phyloP scores from a whole-genome alignment of 2,888 invertebrate genomes.

The Homarus gammarus region DNA sequence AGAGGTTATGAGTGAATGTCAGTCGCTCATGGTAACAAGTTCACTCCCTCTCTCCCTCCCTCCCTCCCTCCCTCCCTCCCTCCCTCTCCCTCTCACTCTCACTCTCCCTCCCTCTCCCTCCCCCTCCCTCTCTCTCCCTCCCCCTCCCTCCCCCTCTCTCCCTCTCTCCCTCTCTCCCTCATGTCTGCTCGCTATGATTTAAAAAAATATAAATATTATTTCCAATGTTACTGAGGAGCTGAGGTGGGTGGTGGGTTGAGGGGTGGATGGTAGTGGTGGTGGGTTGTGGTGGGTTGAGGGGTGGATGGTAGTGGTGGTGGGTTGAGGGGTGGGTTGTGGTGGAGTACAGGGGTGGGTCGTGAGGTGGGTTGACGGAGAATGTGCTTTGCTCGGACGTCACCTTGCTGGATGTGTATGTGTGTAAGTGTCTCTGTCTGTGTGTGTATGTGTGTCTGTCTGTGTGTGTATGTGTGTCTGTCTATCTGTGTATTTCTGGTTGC shows the following conservation, averaged over 20 bases:
- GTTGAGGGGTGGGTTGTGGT: background rate
- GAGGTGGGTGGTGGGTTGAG: background rate
- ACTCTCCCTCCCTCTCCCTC: background rate
- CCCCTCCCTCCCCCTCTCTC: background rate
- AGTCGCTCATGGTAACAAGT: too few species aligned
- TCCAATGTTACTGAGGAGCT: background rate
- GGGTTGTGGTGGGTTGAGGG: background rate
- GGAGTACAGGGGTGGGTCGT: background rate
- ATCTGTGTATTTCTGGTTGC: too few species aligned
- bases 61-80: background rate
- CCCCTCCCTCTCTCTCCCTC: background rate
- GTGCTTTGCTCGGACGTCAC: too few species aligned
- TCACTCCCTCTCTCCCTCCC: slow-evolving; percentile 4
- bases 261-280: background rate
- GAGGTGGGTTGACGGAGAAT: background rate
- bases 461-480: too few species aligned
- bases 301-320: background rate
- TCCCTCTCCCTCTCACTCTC: background rate
- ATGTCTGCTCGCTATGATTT: background rate
- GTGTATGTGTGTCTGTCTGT: too few species aligned
- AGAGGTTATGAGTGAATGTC: too few species aligned
- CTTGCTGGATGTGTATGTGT: too few species aligned
- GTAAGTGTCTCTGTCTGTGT: too few species aligned
- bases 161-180: background rate
- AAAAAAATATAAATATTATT: too few species aligned